Evolutionary conservation across 2,888 invertebrate genomes (phyloP), one percentile per base, ranked within the genome.

Genomic region (Mechanitis mazaeus): DNA sequence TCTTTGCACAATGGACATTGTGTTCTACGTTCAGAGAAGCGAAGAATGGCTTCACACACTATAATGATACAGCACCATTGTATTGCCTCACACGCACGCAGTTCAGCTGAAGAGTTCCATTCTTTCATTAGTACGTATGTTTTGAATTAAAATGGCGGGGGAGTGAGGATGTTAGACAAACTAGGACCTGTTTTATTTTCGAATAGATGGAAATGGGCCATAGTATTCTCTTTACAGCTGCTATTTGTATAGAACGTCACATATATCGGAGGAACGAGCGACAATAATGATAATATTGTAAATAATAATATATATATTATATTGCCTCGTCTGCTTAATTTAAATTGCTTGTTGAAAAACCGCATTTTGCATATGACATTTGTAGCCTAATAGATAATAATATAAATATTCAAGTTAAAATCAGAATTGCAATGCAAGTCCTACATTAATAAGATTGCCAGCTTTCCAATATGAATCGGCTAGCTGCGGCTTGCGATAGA

Each of bases 1-100:
- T 68, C 73, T 70, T 77, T 72, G 74, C 76, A 87, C 87, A 87
- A 88, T 87, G 81, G 75, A 80, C 80, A 88, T 85, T 89, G 88
- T 80, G 74, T 75, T 74, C 71, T 71, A 73, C 72, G 74, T 81
- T 76, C 78, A 78, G 71, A 78, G 65, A 73, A 71, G 68, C 69
- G 74, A 81, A 84, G 79, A 84, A 85, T 81, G 79, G 77, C 72
- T 74, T 71, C 75, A 75, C 72, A 76, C 77, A 61, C 59, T 64
- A 63, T 59, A 46, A 75, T 78, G 79, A 81, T 79, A 81, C 79
- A 74, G 75, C 65, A 20, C 72, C 76, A 81, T 84, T 84, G 82
- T 85, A 71, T 62, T 55, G 58, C 68, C 71, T 64, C 70, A 70
- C 67, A 74, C 56, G 70, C 67, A 74, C 56, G 58, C 58, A 56